phyloP scores from a whole-genome alignment of 1,140 invertebrate species.

The Anastatus disparis region DNA sequence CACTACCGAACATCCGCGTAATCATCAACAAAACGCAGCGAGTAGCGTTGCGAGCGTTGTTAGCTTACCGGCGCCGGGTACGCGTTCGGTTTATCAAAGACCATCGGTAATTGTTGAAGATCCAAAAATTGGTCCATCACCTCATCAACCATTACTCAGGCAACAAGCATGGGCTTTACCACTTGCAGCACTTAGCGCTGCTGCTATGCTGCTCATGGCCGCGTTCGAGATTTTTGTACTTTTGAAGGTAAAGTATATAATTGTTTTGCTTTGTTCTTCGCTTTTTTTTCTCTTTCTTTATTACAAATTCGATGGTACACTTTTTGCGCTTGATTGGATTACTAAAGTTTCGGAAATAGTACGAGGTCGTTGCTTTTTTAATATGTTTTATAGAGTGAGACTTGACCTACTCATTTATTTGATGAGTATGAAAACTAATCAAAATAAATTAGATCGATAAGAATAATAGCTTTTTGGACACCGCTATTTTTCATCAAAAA shows the following conservation, averaged over 20 bases:
- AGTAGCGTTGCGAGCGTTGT: constrained; percentile 59
- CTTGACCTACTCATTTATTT: too few relatives aligned
- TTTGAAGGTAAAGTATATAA: constrained; percentile 81
- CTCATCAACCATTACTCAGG: constrained; percentile 67
- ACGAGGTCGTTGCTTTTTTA: too few relatives aligned
- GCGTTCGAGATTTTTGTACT: constrained; percentile 91
- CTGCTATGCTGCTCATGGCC: constrained; percentile 83
- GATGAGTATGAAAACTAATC: too few relatives aligned
- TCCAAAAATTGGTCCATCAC: constrained; percentile 43
- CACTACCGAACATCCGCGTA: too few relatives aligned
- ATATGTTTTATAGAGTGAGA: too few relatives aligned
- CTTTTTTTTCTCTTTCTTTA: too few relatives aligned
- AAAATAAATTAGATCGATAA: too few relatives aligned
- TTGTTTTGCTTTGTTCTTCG: too few relatives aligned
- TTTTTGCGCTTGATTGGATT: not conserved
- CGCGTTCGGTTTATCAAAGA: constrained; percentile 42
- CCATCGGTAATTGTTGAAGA: constrained; percentile 26
- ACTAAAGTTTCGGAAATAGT: too few relatives aligned
- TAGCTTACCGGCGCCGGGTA: constrained; percentile 58
- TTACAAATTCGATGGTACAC: too few relatives aligned
- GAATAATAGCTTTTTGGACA: too few relatives aligned
- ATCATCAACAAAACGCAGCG: constrained; percentile 30
- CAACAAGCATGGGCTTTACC: constrained; percentile 88
- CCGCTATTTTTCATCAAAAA: too few relatives aligned
- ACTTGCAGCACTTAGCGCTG: constrained; percentile 79